These are phyloP conservation scores for Minunthozetes semirufus DNA, from an alignment of 2,888 invertebrate genomes.

Conservation along the genomic window DNA sequence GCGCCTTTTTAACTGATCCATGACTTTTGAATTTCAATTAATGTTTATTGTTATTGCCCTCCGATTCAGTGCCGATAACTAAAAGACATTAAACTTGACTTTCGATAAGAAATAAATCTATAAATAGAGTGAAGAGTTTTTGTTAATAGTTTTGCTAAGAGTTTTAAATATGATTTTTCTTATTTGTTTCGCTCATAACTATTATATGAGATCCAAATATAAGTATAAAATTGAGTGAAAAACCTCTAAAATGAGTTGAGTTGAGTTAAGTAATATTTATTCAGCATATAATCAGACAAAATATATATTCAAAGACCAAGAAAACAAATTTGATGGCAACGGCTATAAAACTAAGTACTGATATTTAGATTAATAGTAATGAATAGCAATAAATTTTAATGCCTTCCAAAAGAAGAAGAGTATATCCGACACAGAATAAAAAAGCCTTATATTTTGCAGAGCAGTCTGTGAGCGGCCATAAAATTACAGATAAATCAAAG, in stretches of 20 bases:
- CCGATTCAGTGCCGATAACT: neutral
- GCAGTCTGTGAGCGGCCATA: neutral
- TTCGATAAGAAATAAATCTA: no score
- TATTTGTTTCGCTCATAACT: no score
- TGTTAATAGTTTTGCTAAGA: no score
- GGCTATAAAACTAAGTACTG: conserved; percentile 11
- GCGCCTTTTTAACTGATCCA: conserved; percentile 14
- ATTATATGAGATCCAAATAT: neutral
- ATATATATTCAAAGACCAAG: neutral
- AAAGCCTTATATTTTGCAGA: neutral
- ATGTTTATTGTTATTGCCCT: neutral
- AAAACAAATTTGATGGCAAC: conserved; percentile 10
- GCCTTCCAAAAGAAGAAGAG: neutral
- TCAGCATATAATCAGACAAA: neutral
- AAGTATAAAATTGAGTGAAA: neutral
- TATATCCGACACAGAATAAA: neutral
- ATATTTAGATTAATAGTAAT: conserved; percentile 11
- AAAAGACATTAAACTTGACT: neutral
- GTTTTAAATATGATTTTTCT: no score
- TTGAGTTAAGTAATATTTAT: conserved; percentile 20
- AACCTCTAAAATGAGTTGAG: neutral
- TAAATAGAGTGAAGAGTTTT: no score
- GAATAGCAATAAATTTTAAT: conserved; percentile 13
- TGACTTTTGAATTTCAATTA: neutral
- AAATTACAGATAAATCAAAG: neutral